phyloP scores from a whole-genome alignment of 2,888 invertebrate species.

The Lymantria monacha region DNA sequence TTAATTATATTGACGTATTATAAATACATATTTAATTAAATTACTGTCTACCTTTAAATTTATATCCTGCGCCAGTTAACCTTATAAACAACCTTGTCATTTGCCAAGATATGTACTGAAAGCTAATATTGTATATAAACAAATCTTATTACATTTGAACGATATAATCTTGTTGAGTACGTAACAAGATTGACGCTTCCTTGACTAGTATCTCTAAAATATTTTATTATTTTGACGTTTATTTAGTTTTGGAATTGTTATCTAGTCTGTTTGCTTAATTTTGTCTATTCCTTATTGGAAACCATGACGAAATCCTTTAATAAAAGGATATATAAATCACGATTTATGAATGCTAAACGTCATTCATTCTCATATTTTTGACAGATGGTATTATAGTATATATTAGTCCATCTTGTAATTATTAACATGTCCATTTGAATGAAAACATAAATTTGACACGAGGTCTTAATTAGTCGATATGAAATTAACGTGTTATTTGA shows the following conservation, averaged over 20 bases:
- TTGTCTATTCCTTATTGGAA: slow-evolving; percentile 14
- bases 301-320: neutral
- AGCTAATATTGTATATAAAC: slow-evolving; percentile 36
- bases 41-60: slow-evolving; percentile 12
- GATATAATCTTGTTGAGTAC: slow-evolving; percentile 36
- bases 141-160: slow-evolving; percentile 21
- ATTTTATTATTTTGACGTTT: slow-evolving; percentile 1
- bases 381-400: neutral
- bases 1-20: neutral
- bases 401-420: neutral
- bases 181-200: slow-evolving; percentile 33
- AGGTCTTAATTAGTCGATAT: no score
- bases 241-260: neutral
- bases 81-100: slow-evolving; percentile 46
- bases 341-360: slow-evolving; percentile 1
- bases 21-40: slow-evolving; percentile 10
- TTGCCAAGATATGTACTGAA: slow-evolving; percentile 34
- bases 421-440: slow-evolving; percentile 12
- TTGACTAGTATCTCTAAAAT: slow-evolving; percentile 23
- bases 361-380: neutral
- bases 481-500: no score
- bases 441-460: no score
- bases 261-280: neutral
- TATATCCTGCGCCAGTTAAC: slow-evolving; percentile 35
- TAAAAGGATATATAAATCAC: neutral